Base-by-base conservation (phyloP, 1,140 invertebrate species). In the Drosophila jambulina region DNA sequence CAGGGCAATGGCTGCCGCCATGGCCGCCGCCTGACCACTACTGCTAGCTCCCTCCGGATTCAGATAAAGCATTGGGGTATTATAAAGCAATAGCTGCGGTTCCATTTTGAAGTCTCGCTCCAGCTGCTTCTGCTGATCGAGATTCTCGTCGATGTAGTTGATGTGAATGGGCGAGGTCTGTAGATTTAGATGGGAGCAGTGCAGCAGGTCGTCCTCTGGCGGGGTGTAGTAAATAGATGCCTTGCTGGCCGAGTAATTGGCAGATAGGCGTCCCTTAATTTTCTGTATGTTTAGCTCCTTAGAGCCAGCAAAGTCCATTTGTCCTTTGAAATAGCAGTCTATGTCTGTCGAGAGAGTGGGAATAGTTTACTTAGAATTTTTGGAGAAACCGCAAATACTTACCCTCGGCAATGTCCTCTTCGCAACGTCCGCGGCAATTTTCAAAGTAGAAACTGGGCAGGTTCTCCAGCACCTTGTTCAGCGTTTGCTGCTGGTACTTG, bases 401-500 rank as follows among this genome's bases (percentile, higher is more conserved):
- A 93, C 92, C 91, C 80, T 92, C 94, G 67, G 95, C 95, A 25
- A 95, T 94, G 57, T 94, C 93, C 2, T 95, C 94, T 76, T 97
- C 96, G 85, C 96, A 96, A 12, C 97, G 97, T 69, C 96, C 97
- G 42, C 97, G 95, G 90, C 98, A 98, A 92, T 98, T 98, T 92
- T 99, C 98, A 75, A 99, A 96, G 93, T 99, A 97, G 10, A 98
- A 93, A 83, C 95, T 97, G n/a, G 98, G 98, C 77, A 99, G 94
- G 91, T 98, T 98, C 91, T 99, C 98, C 38, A 99, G 92, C 2
- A 99, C 96, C 92, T 99, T 99, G 93, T 98, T 98, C 9, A 99
- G 93, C 5, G 98, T 98, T 93, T 98, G 97, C 92, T 99, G 98
- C 92, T 98, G 97, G 83, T 98, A 97, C 93, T 99, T 99, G 94